Conservation (phyloP, 2,888 invertebrate species). For the Limnephilus marmoratus region DNA sequence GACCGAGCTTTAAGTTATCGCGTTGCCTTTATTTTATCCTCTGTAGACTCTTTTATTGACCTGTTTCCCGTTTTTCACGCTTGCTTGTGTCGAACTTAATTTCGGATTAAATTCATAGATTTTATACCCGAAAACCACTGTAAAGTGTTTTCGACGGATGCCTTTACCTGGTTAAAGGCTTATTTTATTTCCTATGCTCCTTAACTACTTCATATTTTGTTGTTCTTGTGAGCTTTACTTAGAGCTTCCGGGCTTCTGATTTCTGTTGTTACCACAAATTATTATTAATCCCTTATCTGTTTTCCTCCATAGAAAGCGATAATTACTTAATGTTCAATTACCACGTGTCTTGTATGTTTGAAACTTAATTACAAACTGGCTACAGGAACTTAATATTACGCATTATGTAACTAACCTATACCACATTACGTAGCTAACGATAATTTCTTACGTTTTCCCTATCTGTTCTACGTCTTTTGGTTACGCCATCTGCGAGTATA, state of each 20-base stretch:
- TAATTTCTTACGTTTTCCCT: not conserved
- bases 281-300: constrained; percentile 5
- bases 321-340: not conserved
- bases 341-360: not conserved
- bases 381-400: not conserved
- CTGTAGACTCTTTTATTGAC: not conserved
- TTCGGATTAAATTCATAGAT: constrained; percentile 26
- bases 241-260: not conserved
- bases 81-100: not conserved
- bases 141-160: not conserved
- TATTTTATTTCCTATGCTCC: not conserved
- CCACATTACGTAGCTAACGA: not conserved
- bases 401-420: not conserved
- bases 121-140: not conserved
- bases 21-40: not conserved
- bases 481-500: not conserved
- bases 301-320: not conserved
- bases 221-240: not conserved
- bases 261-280: not conserved
- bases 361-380: not conserved
- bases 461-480: not conserved
- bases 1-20: not conserved
- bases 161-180: not conserved
- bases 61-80: not conserved
- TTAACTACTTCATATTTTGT: not conserved